A percentile compares a stretch with the other conserved stretches of the same genome.
Evolutionary conservation across 1,140 invertebrate species (phyloP).

Genomic region (Trichomalopsis sarcophagae): DNA sequence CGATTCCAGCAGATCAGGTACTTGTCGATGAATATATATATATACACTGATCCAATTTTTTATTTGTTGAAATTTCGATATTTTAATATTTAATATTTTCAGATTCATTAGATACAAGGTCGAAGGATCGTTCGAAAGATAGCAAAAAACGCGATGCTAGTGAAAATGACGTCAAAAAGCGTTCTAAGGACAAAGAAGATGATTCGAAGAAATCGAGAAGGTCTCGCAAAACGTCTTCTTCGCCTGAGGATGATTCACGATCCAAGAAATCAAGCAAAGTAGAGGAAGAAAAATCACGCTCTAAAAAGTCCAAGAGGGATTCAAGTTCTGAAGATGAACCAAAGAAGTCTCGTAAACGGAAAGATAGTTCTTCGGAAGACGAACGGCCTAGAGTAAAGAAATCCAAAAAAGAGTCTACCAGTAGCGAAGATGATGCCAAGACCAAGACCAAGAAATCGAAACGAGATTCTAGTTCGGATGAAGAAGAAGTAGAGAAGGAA

Average conservation of each 20-base stretch:
- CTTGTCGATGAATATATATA: constrained; percentile 41
- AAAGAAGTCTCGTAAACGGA: constrained; percentile 69
- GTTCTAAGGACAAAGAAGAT: constrained; percentile 69
- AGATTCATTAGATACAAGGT: constrained; percentile 65
- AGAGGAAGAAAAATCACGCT: constrained; percentile 75
- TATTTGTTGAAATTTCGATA: constrained; percentile 5
- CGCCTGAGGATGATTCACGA: constrained; percentile 79
- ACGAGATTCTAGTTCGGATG: constrained; percentile 72
- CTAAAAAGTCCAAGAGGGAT: constrained; percentile 71
- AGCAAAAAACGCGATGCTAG: constrained; percentile 69
- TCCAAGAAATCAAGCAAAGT: constrained; percentile 77
- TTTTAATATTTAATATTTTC: constrained; percentile 30
- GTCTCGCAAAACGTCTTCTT: constrained; percentile 78
- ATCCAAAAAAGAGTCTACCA: constrained; percentile 74
- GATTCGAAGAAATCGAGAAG: constrained; percentile 75
- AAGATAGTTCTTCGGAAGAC: constrained; percentile 72
- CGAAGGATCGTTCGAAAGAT: constrained; percentile 69
- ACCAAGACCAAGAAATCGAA: constrained; percentile 68
- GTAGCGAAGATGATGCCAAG: constrained; percentile 69
- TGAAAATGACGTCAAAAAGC: constrained; percentile 73
- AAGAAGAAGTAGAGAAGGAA: constrained; percentile 71
- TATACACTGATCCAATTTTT: constrained; percentile 12
- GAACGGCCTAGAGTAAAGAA: constrained; percentile 72
- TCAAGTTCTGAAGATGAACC: constrained; percentile 79
- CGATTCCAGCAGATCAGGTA: constrained; percentile 65